phyloP scores from a whole-genome alignment of 2,888 invertebrate genomes.

The Metellina segmentata region DNA sequence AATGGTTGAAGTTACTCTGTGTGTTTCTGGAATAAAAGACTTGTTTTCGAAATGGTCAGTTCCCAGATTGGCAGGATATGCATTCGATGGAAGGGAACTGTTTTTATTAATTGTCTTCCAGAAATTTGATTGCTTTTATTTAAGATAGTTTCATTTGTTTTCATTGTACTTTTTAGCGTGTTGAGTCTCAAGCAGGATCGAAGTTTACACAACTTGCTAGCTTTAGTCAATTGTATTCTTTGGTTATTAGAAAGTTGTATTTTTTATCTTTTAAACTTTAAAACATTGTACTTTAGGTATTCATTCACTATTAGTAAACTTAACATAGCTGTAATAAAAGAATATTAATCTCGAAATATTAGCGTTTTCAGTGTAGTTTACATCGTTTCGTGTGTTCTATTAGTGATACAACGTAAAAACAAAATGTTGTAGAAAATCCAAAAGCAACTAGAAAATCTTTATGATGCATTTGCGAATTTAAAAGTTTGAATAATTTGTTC shows the following conservation, averaged over 20 bases:
- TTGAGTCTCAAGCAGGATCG: background rate
- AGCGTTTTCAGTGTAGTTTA: too few species aligned
- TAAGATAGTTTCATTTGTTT: background rate
- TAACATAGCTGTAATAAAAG: too few species aligned
- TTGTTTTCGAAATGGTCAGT: background rate
- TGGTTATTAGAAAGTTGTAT: background rate
- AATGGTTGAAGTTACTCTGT: background rate
- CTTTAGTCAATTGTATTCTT: background rate
- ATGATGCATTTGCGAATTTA: too few species aligned
- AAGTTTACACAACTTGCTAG: background rate
- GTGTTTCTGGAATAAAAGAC: background rate
- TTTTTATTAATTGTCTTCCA: background rate
- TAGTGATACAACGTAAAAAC: too few species aligned
- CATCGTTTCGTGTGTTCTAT: too few species aligned
- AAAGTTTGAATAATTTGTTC: too few species aligned
- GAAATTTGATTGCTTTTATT: background rate
- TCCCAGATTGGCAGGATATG: background rate
- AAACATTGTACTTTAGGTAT: too few species aligned
- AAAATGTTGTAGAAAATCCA: too few species aligned
- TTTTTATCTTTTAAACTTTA: too few species aligned
- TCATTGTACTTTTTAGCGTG: background rate
- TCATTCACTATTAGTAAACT: too few species aligned
- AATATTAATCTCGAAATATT: too few species aligned
- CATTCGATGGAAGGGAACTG: background rate
- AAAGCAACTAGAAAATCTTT: too few species aligned